Evolutionary conservation across 2,888 invertebrate species (phyloP).

Genomic region (Thalpophila matura): DNA sequence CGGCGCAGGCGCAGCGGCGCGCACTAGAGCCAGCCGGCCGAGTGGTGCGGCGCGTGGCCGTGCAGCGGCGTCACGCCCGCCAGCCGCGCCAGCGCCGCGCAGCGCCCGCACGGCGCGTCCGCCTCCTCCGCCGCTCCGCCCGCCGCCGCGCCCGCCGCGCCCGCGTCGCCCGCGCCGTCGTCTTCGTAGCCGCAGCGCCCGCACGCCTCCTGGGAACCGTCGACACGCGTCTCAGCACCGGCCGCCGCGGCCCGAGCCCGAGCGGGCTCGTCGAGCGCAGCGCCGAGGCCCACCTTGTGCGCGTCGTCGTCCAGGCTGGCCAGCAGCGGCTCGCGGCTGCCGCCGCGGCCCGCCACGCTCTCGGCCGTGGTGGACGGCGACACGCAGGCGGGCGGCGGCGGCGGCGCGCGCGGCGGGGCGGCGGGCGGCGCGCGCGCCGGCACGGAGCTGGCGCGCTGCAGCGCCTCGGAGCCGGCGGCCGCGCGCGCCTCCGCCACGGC

Average conservation of each 20-base stretch:
- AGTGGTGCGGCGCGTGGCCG: constrained; percentile 92
- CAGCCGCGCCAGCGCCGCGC: constrained; percentile 92
- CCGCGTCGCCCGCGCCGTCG: constrained; percentile 38
- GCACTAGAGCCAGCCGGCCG: constrained; percentile 92
- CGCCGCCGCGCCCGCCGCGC: constrained; percentile 25
- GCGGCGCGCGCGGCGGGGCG: constrained; percentile 83
- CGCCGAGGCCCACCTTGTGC: constrained; percentile 74
- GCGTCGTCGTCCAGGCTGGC: constrained; percentile 90
- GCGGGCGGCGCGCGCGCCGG: constrained; percentile 63
- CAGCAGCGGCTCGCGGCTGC: constrained; percentile 92
- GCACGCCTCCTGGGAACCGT: constrained; percentile 67
- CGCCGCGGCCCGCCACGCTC: constrained; percentile 74
- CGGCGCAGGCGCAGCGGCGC: background rate
- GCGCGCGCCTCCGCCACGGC: constrained; percentile 79
- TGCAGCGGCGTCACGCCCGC: constrained; percentile 94
- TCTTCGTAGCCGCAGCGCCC: constrained; percentile 74
- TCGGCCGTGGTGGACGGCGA: constrained; percentile 67
- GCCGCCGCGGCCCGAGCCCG: constrained; percentile 36
- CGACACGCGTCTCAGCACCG: constrained; percentile 49
- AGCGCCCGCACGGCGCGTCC: constrained; percentile 85
- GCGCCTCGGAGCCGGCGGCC: constrained; percentile 67
- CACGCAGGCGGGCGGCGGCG: constrained; percentile 62
- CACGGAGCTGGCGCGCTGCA: constrained; percentile 77
- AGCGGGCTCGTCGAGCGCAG: constrained; percentile 2
- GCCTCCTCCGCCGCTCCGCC: constrained; percentile 43